Evolutionary conservation across 2,888 invertebrate species (phyloP), one percentile per base, ranked within the genome.

Genomic region (Drosophila barbarae): DNA sequence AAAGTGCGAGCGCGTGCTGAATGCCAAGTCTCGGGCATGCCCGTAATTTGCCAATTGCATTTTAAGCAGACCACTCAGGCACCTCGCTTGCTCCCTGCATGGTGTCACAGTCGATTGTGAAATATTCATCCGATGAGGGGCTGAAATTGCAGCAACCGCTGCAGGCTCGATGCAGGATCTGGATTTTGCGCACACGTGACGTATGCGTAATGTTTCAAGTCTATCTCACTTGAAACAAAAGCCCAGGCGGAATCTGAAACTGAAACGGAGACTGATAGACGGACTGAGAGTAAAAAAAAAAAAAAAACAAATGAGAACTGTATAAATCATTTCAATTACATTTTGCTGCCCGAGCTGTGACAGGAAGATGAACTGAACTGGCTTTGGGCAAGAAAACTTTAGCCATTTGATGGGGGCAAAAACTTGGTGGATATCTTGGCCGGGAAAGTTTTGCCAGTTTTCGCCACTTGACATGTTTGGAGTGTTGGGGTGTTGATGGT

Each of bases 271-370:
- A 34, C 15, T 1, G 18, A 46, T 13, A 32, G 46, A 30, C 2
- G 5, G 28, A 30, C 8, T 13, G n/a, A 9, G n/a, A 26, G 23
- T 23, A 12, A 13, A 21, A 7, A 21, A 41, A 42, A 18, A 42
- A n/a, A n/a, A 30, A 15, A 38, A 60, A 41, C 23, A 35, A 42
- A 49, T 69, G 70, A 69, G 78, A 79, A 82, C 70, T 79, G 82
- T 79, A 79, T 79, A 79, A 79, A 79, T 79, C 79, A 82, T 79
- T 79, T 79, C 79, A 79, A 79, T 79, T 79, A 79, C 82, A 79
- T 79, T 79, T 70, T 77, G 77, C 73, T 73, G 75, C 79, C 74
- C 44, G 63, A 60, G 60, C 61, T 63, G 44, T 79, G 78, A 82
- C 82, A 79, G 81, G 71, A 77, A 73, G 64, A 69, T 63, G 66